A percentile compares a stretch with the other conserved stretches of the same genome.
phyloP scores from a whole-genome alignment of 2,888 invertebrate species.

The Tenthredo amoena region DNA sequence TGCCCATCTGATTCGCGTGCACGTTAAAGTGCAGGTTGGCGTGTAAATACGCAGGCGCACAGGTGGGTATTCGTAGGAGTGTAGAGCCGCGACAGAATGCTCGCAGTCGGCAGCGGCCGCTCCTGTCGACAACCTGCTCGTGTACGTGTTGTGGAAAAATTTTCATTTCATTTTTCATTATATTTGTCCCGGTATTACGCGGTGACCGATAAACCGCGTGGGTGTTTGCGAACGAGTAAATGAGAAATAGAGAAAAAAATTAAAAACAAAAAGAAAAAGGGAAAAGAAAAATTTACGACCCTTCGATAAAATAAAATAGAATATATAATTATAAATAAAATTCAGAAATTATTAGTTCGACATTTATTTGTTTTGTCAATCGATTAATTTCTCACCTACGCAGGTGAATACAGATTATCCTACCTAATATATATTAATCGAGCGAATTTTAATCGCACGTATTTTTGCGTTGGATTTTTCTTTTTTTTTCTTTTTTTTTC shows the following conservation, averaged over 20 bases:
- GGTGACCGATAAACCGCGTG: background rate
- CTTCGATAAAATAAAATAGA: background rate
- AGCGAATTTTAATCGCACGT: no score
- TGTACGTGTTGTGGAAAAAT: background rate
- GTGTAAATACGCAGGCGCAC: slow-evolving; percentile 69
- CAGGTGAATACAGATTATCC: no score
- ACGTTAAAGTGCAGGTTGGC: slow-evolving; percentile 6
- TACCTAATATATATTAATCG: no score
- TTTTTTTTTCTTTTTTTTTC: no score
- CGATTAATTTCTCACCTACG: no score
- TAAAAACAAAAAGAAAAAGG: background rate
- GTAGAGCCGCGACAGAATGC: slow-evolving; percentile 62
- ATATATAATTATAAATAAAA: no score
- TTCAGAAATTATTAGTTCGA: no score
- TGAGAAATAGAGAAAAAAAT: background rate
- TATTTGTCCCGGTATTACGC: background rate
- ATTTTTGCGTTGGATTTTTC: no score
- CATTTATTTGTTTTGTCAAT: no score
- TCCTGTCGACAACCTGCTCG: slow-evolving; percentile 67
- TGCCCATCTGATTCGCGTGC: slow-evolving; percentile 16
- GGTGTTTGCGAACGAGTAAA: background rate
- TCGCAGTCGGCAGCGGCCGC: slow-evolving; percentile 75
- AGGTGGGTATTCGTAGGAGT: slow-evolving; percentile 68
- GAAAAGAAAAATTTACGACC: background rate
- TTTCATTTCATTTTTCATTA: background rate